phyloP scores from a whole-genome alignment of 2,888 invertebrate species.

The Zygothrica quintamaculata region DNA sequence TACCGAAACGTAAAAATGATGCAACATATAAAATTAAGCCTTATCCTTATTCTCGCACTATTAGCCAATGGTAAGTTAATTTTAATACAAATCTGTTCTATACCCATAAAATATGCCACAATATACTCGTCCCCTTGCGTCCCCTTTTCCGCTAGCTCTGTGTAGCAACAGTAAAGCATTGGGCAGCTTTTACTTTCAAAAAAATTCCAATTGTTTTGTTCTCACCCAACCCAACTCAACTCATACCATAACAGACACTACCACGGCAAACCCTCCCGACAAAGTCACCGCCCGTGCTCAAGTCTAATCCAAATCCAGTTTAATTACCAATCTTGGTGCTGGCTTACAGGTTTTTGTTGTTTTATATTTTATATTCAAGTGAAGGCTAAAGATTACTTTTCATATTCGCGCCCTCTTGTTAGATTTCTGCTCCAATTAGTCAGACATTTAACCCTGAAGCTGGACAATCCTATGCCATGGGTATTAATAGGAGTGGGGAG shows the following conservation, averaged over 20 bases:
- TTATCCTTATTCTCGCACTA: constrained; percentile 68
- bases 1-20: constrained; percentile 44
- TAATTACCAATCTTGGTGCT: constrained; percentile 21
- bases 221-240: constrained; percentile 24
- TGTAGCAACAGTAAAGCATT: too few species aligned
- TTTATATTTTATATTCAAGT: too few species aligned
- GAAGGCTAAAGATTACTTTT: constrained; percentile 64
- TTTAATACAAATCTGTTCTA: constrained; percentile 1
- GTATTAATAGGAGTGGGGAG: too few species aligned
- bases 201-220: constrained; percentile 59
- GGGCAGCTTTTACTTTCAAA: constrained; percentile 78
- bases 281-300: too few species aligned
- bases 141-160: too few species aligned
- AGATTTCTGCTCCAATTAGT: constrained; percentile 51
- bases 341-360: constrained; percentile 13
- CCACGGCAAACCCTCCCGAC: too few species aligned
- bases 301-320: constrained; percentile 44
- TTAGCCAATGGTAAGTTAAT: constrained; percentile 77
- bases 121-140: too few species aligned
- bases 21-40: constrained; percentile 64
- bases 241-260: too few species aligned
- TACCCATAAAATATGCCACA: too few species aligned
- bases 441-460: constrained; percentile 52
- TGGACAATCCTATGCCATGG: too few species aligned
- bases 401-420: constrained; percentile 2